Conservation (phyloP, 92 coral and sea anemone genomes). For the Porites cylindrica region DNA sequence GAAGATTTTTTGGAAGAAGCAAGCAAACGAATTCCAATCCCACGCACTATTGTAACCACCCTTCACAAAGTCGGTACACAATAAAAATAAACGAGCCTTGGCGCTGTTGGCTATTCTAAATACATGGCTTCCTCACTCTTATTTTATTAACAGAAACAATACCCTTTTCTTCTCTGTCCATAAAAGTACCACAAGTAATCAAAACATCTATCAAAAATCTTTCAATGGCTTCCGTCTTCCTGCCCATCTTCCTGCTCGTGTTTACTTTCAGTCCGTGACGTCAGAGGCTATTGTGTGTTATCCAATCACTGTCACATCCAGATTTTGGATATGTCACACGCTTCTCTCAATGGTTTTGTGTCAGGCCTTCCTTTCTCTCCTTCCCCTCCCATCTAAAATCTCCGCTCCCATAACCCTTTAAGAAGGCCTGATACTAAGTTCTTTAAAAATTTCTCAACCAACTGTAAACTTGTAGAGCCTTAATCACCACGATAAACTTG, state of each 20-base stretch:
- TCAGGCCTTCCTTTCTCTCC: constrained; percentile 58
- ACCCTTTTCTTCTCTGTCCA: background rate
- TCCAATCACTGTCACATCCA: no score
- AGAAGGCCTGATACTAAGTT: constrained; percentile 1
- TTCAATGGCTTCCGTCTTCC: no score
- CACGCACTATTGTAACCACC: background rate
- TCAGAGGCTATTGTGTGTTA: no score
- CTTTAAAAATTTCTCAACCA: constrained; percentile 56
- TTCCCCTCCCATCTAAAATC: constrained; percentile 4
- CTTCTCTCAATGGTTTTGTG: constrained; percentile 53
- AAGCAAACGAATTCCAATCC: constrained; percentile 27
- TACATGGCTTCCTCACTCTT: constrained; percentile 60
- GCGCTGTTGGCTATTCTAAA: constrained; percentile 51
- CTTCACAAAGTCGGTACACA: constrained; percentile 20
- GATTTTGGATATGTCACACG: constrained; percentile 8
- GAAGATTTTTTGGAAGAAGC: constrained; percentile 59
- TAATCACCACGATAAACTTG: constrained; percentile 55
- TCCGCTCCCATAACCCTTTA: no score
- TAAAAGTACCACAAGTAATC: no score
- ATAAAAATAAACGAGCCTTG: constrained; percentile 55
- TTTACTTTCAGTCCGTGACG: no score
- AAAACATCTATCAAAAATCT: no score
- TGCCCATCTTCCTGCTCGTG: no score
- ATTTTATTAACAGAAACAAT: constrained; percentile 43
- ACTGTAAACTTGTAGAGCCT: constrained; percentile 50